Percentiles rank a stretch among this genome's conserved stretches.
Conservation (phyloP, 2,888 invertebrate genomes). For the Neria commutata region DNA sequence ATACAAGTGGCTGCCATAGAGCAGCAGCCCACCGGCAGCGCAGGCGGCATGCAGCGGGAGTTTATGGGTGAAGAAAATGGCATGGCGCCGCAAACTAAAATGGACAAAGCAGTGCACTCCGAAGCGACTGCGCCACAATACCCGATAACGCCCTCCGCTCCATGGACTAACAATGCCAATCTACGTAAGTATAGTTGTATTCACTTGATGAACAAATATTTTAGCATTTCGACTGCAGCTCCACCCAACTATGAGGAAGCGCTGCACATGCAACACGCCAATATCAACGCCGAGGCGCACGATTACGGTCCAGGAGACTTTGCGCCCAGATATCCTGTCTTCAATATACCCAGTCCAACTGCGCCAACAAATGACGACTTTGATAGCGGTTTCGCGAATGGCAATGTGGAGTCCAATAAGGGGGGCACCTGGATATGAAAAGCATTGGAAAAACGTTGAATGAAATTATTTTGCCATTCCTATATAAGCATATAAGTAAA, state of each 20-base stretch:
- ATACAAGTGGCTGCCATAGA: constrained; percentile 22
- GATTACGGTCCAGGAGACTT: constrained; percentile 36
- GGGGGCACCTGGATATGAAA: too few species aligned
- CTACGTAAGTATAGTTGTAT: constrained; percentile 35
- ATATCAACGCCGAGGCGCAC: constrained; percentile 34
- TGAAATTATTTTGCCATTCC: too few species aligned
- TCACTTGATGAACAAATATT: background rate
- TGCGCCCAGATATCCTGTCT: constrained; percentile 48
- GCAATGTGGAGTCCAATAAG: too few species aligned
- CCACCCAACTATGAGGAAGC: constrained; percentile 48
- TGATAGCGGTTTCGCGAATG: too few species aligned
- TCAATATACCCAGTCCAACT: constrained; percentile 32
- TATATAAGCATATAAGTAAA: too few species aligned
- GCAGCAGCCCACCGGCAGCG: constrained; percentile 26
- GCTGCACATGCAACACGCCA: constrained; percentile 37
- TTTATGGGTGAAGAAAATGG: too few species aligned
- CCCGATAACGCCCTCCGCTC: constrained; percentile 18
- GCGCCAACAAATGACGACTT: constrained; percentile 4
- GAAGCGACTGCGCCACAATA: background rate
- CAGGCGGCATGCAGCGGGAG: background rate
- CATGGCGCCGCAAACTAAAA: background rate
- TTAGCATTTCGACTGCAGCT: constrained; percentile 38
- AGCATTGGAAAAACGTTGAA: too few species aligned
- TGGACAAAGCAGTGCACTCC: constrained; percentile 15
- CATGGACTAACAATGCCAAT: constrained; percentile 39